Evolutionary conservation across 2,797 vertebrate species (phyloP).

Genomic region (Oryzias dopingdopingensis): DNA sequence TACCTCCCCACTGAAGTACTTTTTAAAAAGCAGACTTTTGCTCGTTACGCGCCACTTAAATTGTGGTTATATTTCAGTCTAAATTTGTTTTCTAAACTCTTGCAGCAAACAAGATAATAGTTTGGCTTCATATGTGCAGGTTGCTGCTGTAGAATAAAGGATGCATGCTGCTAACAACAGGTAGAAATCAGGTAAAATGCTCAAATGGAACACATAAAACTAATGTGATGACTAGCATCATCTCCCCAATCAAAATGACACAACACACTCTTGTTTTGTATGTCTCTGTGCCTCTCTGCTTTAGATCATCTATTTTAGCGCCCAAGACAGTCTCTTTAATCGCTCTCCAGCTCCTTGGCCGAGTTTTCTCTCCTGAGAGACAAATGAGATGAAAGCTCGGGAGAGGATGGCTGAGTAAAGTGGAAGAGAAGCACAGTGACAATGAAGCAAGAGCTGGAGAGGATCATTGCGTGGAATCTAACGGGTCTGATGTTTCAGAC

Average conservation of each 20-base stretch:
- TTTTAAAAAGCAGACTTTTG: too few species aligned
- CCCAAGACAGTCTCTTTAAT: constrained; percentile 7
- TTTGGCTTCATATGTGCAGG: too few species aligned
- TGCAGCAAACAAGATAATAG: too few species aligned
- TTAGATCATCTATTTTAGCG: constrained; percentile 8
- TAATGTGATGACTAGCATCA: not conserved
- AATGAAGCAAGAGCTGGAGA: constrained; percentile 53
- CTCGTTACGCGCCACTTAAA: too few species aligned
- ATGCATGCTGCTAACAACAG: too few species aligned
- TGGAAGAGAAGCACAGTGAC: constrained; percentile 40
- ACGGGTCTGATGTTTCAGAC: constrained; percentile 67
- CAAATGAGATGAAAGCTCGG: constrained; percentile 40
- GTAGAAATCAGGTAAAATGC: too few species aligned
- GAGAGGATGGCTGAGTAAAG: constrained; percentile 44
- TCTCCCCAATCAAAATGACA: constrained; percentile 3
- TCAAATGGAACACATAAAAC: too few species aligned
- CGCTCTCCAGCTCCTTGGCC: constrained; percentile 19
- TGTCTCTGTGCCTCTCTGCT: not conserved
- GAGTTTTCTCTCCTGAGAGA: constrained; percentile 29
- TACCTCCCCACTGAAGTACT: too few species aligned
- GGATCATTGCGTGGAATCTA: constrained; percentile 53
- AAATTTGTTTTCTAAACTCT: too few species aligned
- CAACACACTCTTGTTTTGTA: not conserved
- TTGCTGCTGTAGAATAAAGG: too few species aligned
- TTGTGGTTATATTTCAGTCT: too few species aligned